Evolutionary conservation across 2,797 vertebrate species (phyloP).

Genomic region (Crypturellus tataupa): DNA sequence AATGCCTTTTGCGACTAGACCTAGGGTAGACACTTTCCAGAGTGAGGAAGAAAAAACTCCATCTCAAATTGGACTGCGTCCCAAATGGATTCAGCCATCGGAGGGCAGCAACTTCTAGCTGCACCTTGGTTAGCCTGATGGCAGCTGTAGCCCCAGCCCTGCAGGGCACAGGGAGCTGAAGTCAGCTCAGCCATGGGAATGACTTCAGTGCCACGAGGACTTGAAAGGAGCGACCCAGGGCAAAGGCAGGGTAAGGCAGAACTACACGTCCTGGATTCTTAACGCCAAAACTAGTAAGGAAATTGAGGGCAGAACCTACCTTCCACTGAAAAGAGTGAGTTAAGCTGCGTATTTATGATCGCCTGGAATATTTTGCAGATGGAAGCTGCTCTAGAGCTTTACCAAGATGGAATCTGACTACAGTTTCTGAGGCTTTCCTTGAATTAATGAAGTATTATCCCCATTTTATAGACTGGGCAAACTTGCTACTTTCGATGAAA

Average conservation of each 20-base stretch:
- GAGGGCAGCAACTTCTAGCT: slow-evolving; percentile 45
- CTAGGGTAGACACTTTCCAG: background rate
- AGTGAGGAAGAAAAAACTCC: background rate
- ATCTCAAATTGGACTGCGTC: background rate
- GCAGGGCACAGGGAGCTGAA: background rate
- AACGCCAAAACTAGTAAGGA: background rate
- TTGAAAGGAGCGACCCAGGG: background rate
- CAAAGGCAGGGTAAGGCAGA: background rate
- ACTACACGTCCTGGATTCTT: background rate
- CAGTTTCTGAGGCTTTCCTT: background rate
- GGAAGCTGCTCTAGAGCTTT: background rate
- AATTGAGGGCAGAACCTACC: background rate
- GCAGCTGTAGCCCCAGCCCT: background rate
- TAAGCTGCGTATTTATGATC: background rate
- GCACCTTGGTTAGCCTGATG: background rate
- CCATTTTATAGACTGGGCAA: background rate
- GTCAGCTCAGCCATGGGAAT: background rate
- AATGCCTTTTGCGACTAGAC: background rate
- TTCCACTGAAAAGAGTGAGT: background rate
- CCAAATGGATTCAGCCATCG: background rate
- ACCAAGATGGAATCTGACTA: background rate
- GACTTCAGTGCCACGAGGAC: background rate
- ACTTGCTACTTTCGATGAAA: background rate
- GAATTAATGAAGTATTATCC: background rate
- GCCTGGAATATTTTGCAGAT: background rate